Conservation (phyloP, 2,888 invertebrate species). For the Pardosa pseudoannulata region DNA sequence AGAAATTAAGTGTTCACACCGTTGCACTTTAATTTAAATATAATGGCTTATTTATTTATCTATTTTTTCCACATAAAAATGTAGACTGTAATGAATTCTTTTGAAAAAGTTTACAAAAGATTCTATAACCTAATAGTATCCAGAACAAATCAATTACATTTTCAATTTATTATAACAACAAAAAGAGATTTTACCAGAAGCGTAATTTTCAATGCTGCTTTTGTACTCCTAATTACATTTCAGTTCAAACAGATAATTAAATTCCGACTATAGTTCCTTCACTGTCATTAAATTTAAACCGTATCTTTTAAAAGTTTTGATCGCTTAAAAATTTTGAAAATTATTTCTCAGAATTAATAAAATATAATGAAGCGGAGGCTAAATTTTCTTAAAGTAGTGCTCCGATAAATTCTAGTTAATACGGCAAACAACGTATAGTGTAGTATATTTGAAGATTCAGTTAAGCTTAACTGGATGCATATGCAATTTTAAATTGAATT, state of each 20-base stretch:
- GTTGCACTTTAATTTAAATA: background rate
- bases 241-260: conserved; percentile 10
- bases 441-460: no score
- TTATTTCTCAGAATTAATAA: background rate
- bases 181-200: conserved; percentile 2
- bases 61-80: background rate
- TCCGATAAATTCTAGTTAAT: no score
- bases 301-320: conserved; percentile 1
- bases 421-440: no score
- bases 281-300: conserved; percentile 2
- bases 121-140: background rate
- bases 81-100: background rate
- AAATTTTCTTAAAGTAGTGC: no score
- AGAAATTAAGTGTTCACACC: background rate
- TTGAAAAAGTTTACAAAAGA: background rate
- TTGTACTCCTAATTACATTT: conserved; percentile 15
- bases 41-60: background rate
- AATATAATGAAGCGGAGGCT: no score
- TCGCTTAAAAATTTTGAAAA: background rate
- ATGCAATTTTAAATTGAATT: no score
- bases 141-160: conserved; percentile 2
- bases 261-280: background rate
- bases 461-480: no score
- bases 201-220: background rate
- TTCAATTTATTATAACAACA: conserved; percentile 7